Percentiles rank a stretch among this genome's conserved stretches.
phyloP scores from a whole-genome alignment of 2,797 vertebrate genomes.

The Danio albolineatus region DNA sequence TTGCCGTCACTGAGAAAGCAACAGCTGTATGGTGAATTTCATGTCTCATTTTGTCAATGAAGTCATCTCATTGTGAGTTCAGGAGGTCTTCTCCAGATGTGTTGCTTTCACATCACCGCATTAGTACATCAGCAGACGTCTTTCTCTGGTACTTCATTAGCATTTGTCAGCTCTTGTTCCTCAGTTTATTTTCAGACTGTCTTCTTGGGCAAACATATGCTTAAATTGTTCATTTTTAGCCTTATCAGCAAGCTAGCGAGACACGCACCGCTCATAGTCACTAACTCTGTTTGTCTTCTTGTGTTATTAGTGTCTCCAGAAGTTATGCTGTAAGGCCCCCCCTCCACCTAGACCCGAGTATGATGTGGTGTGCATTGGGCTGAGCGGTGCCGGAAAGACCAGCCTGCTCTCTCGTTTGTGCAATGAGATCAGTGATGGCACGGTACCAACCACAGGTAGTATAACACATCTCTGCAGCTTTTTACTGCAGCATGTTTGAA shows the following conservation, averaged over 20 bases:
- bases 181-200: constrained; percentile 42
- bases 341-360: constrained; percentile 94
- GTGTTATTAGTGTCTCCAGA: constrained; percentile 91
- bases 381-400: constrained; percentile 95
- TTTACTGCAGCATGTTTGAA: constrained; percentile 5
- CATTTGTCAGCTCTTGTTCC: constrained; percentile 31
- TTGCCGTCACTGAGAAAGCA: constrained; percentile 1
- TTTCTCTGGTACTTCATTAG: constrained; percentile 38
- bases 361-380: constrained; percentile 97
- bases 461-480: constrained; percentile 8
- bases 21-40: constrained; percentile 20
- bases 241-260: constrained; percentile 5
- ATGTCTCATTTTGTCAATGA: background rate
- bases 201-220: constrained; percentile 11
- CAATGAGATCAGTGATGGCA: constrained; percentile 87
- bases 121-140: constrained; percentile 27
- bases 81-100: constrained; percentile 40
- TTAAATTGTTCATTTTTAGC: constrained; percentile 8
- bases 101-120: constrained; percentile 40
- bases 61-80: constrained; percentile 19
- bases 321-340: constrained; percentile 97
- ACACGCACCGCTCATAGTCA: constrained; percentile 10
- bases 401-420: constrained; percentile 94
- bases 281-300: constrained; percentile 45
- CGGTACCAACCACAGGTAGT: constrained; percentile 94